These are phyloP conservation scores for Hypsibius dujardini DNA, from an alignment of 1,140 invertebrate species.

Conservation along the genomic window DNA sequence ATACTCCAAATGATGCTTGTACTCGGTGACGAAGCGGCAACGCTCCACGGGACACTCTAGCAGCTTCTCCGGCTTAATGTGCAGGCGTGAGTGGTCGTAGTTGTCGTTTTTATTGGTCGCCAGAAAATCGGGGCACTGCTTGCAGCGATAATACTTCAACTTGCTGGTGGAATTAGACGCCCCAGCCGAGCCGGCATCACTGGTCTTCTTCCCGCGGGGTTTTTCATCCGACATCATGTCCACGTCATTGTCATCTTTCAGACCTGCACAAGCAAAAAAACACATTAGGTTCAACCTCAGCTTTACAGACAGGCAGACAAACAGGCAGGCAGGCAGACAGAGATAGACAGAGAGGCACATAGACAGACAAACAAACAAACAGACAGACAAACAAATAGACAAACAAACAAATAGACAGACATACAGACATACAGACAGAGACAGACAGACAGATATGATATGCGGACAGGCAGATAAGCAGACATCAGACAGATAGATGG, in stretches of 20 bases:
- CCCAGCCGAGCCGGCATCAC: not conserved
- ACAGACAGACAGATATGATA: too few species aligned
- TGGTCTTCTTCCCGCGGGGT: not conserved
- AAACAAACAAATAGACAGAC: too few species aligned
- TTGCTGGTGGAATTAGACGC: conserved; percentile 21
- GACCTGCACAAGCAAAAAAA: too few species aligned
- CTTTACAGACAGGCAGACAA: too few species aligned
- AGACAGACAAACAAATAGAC: too few species aligned
- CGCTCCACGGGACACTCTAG: conserved; percentile 55
- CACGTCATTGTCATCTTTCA: not conserved
- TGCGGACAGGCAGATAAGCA: too few species aligned
- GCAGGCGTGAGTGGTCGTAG: conserved; percentile 71
- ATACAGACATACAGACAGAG: too few species aligned
- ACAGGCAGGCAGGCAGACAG: too few species aligned
- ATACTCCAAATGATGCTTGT: conserved; percentile 96
- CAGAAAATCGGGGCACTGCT: conserved; percentile 60
- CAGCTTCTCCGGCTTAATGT: conserved; percentile 81
- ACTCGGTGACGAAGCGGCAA: conserved; percentile 93
- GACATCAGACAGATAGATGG: conserved; percentile 21
- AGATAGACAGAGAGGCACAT: too few species aligned
- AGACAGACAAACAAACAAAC: too few species aligned
- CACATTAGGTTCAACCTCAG: too few species aligned
- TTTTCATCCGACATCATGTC: not conserved
- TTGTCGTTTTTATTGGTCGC: conserved; percentile 72
- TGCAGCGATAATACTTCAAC: conserved; percentile 68